phyloP scores from a whole-genome alignment of 1,140 invertebrate species.

The Drosophila asahinai region DNA sequence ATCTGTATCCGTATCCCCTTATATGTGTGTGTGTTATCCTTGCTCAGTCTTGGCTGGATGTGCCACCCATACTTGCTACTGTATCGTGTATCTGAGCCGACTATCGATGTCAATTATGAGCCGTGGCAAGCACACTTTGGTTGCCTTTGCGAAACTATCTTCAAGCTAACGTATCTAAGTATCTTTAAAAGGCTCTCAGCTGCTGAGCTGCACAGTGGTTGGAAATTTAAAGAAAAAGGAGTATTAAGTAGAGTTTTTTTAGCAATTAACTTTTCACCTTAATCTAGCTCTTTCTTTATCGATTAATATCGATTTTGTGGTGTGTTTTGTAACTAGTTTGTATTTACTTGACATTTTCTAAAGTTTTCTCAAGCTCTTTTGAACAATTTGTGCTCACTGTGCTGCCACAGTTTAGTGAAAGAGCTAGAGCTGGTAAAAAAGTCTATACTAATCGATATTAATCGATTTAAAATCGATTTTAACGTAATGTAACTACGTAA shows the following conservation, averaged over 20 bases:
- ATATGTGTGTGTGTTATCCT: slow-evolving; percentile 31
- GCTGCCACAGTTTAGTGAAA: slow-evolving; percentile 8
- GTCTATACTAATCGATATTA: not conserved
- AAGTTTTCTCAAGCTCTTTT: not conserved
- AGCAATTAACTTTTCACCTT: too few species aligned
- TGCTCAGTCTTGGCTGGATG: slow-evolving; percentile 58
- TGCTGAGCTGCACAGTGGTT: slow-evolving; percentile 9
- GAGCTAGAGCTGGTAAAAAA: not conserved
- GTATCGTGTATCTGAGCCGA: slow-evolving; percentile 39
- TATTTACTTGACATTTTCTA: not conserved
- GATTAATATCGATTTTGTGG: not conserved
- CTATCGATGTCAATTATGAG: slow-evolving; percentile 60
- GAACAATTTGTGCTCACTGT: slow-evolving; percentile 5
- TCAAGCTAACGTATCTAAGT: slow-evolving; percentile 5
- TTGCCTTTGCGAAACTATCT: slow-evolving; percentile 44
- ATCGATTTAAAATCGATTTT: slow-evolving; percentile 6
- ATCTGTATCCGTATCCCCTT: slow-evolving; percentile 13
- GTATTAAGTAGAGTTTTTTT: not conserved
- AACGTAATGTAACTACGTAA: too few species aligned
- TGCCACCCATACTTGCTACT: slow-evolving; percentile 16
- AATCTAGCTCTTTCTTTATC: not conserved
- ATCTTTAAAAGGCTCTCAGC: not conserved
- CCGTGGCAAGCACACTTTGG: slow-evolving; percentile 61
- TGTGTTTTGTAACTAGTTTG: too few species aligned
- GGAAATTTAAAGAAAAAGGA: not conserved